These are phyloP conservation scores for Ochropleura leucogaster DNA, from an alignment of 2,888 invertebrate species.

Conservation along the genomic window DNA sequence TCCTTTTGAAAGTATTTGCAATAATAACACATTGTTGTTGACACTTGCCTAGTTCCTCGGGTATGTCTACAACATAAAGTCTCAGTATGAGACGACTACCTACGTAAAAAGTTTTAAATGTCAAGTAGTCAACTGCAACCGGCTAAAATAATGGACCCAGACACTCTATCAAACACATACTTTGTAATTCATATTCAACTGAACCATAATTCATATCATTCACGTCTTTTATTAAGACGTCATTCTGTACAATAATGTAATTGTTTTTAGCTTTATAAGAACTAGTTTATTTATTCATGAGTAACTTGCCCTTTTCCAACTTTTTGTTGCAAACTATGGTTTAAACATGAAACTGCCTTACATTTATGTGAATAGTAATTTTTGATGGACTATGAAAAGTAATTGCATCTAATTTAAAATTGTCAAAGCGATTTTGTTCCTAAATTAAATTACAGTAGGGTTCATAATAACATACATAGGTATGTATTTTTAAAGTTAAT, in stretches of 20 bases:
- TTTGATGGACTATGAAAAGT: constrained; percentile 35
- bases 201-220: constrained; percentile 31
- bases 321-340: constrained; percentile 41
- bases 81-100: too few species aligned
- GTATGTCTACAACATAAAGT: too few species aligned
- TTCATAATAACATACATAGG: neutral
- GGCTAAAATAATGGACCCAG: neutral
- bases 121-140: neutral
- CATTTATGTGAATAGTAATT: constrained; percentile 23
- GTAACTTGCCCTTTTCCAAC: constrained; percentile 32
- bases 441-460: fast-evolving
- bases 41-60: too few species aligned
- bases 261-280: constrained; percentile 40
- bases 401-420: constrained; percentile 12
- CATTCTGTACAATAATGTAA: constrained; percentile 43
- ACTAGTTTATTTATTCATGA: constrained; percentile 42
- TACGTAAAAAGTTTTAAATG: constrained; percentile 2
- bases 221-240: constrained; percentile 51
- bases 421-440: fast-evolving
- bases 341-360: constrained; percentile 42
- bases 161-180: neutral
- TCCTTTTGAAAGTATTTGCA: too few species aligned
- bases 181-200: constrained; percentile 23
- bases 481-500: neutral
- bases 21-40: too few species aligned